Conservation (phyloP, 1,140 invertebrate species). For the Tetragonula clypearis region DNA sequence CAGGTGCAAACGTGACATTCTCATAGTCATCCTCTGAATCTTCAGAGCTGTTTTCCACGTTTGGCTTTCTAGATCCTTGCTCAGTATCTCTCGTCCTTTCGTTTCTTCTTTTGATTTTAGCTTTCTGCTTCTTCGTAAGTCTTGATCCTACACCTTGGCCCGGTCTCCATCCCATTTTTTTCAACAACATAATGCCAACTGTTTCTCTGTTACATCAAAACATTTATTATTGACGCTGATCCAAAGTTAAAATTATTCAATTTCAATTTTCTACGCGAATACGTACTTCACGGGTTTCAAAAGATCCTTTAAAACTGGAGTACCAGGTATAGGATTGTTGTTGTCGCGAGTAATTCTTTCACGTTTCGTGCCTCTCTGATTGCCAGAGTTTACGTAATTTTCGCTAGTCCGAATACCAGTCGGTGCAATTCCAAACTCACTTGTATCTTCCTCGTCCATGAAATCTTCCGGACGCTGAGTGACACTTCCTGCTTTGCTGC, state of each 20-base stretch:
- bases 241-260: neutral
- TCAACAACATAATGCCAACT: conserved; percentile 92
- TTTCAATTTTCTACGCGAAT: neutral
- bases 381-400: conserved; percentile 85
- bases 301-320: conserved; percentile 89
- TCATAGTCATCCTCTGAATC: conserved; percentile 84
- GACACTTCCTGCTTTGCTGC: conserved; percentile 83
- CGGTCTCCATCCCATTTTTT: conserved; percentile 94
- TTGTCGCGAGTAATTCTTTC: conserved; percentile 79
- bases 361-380: conserved; percentile 82
- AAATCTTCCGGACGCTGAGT: conserved; percentile 93
- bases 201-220: conserved; percentile 85
- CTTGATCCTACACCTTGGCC: conserved; percentile 95
- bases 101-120: conserved; percentile 70
- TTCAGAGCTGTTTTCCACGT: conserved; percentile 76
- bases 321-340: conserved; percentile 90
- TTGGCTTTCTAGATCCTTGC: conserved; percentile 75
- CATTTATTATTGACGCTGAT: neutral
- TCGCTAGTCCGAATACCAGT: conserved; percentile 89
- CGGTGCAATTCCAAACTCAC: conserved; percentile 97
- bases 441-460: conserved; percentile 99
- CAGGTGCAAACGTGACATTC: conserved; percentile 90
- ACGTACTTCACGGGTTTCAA: conserved; percentile 88
- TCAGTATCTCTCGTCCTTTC: conserved; percentile 84
- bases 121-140: conserved; percentile 84